phyloP scores from a whole-genome alignment of 2,888 invertebrate species.

The Steinernema carpocapsae region DNA sequence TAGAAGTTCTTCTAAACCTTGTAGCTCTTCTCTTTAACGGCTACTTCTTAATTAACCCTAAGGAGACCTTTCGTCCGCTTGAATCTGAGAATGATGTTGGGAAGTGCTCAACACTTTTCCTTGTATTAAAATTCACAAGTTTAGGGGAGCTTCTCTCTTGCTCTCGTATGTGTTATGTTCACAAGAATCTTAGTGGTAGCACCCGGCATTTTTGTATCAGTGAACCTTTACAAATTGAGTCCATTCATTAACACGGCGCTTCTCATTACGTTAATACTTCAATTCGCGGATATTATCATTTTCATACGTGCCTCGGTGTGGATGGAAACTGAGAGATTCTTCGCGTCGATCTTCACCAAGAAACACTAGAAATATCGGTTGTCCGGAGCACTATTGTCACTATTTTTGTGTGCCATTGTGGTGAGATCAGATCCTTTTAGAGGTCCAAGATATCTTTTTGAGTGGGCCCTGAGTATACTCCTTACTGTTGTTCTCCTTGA shows the following conservation, averaged over 20 bases:
- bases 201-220: neutral
- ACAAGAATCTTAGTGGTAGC: neutral
- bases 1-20: neutral
- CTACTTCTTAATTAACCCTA: neutral
- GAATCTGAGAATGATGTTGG: neutral
- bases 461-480: too few relatives aligned
- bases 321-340: slow-evolving; percentile 2
- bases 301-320: slow-evolving; percentile 6
- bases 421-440: neutral
- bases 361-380: neutral
- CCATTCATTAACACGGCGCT: too few relatives aligned
- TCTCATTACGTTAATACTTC: too few relatives aligned
- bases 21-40: neutral
- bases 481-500: too few relatives aligned
- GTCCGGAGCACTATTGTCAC: neutral
- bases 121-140: neutral
- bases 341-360: neutral
- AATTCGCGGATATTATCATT: neutral
- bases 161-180: neutral
- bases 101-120: neutral
- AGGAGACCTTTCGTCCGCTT: neutral
- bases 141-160: neutral
- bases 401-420: neutral
- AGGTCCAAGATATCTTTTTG: too few relatives aligned
- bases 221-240: too few relatives aligned